Percentiles rank a stretch among this genome's conserved stretches.
Conservation (phyloP, 2,888 invertebrate species). For the Netelia melanura region DNA sequence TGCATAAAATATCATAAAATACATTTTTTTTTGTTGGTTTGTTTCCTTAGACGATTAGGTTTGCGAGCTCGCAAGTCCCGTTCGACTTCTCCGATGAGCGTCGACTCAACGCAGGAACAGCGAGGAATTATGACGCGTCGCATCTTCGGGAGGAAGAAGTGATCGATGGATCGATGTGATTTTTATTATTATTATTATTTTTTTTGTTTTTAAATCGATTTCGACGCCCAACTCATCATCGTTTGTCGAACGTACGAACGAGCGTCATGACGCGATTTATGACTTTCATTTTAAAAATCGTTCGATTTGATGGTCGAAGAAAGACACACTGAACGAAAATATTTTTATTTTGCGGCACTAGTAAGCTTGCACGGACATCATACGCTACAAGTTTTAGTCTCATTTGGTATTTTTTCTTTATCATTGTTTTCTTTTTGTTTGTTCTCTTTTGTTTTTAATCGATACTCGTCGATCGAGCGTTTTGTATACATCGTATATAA, state of each 20-base stretch:
- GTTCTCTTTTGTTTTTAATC: conserved; percentile 70
- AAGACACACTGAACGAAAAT: conserved; percentile 75
- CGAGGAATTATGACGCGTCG: conserved; percentile 3
- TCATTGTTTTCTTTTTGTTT: conserved; percentile 60
- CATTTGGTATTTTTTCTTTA: conserved; percentile 61
- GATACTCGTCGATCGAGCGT: conserved; percentile 73
- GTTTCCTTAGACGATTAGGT: conserved; percentile 75
- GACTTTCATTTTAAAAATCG: conserved; percentile 67
- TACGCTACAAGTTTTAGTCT: conserved; percentile 75
- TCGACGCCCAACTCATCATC: not conserved
- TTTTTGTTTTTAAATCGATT: not conserved
- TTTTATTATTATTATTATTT: conserved; percentile 3
- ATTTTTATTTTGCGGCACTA: conserved; percentile 80
- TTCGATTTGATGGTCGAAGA: conserved; percentile 74
- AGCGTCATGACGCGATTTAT: conserved; percentile 60
- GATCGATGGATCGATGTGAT: not conserved
- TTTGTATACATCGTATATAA: conserved; percentile 67
- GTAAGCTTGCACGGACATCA: conserved; percentile 84
- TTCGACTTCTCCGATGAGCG: conserved; percentile 60
- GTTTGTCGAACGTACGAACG: conserved; percentile 53
- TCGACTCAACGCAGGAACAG: not conserved
- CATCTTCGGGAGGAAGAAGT: not conserved
- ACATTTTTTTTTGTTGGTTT: conserved; percentile 75
- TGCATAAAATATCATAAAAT: conserved; percentile 83
- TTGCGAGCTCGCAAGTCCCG: conserved; percentile 74